Conservation (phyloP, 2,113 vertebrate genomes). For the Cepphus grylle region DNA sequence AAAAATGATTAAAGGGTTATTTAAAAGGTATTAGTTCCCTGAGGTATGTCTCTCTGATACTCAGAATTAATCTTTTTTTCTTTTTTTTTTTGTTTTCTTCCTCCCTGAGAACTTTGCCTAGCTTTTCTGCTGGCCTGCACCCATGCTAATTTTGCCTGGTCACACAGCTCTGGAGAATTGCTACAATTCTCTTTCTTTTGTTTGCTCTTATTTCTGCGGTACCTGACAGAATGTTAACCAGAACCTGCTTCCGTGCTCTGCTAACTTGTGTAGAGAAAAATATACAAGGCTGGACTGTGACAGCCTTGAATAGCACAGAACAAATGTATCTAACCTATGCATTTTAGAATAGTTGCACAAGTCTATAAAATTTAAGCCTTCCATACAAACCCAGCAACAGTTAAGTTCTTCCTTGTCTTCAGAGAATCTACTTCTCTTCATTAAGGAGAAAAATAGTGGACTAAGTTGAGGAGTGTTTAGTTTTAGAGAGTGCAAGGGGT, state of each 20-base stretch:
- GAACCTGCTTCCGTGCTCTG: neutral
- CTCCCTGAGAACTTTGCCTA: neutral
- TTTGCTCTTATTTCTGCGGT: neutral
- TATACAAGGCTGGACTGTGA: neutral
- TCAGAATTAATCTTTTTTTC: neutral
- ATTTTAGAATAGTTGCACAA: neutral
- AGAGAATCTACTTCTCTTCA: neutral
- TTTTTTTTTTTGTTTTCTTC: neutral
- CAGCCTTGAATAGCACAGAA: neutral
- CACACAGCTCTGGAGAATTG: neutral
- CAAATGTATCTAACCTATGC: neutral
- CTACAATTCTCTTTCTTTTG: neutral
- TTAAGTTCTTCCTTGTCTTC: neutral
- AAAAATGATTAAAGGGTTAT: neutral
- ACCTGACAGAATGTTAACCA: neutral
- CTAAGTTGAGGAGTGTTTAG: neutral
- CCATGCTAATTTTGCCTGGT: neutral
- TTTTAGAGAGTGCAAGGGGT: neutral
- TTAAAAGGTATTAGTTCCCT: neutral
- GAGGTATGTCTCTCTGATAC: neutral
- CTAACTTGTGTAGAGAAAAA: neutral
- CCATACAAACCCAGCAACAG: neutral
- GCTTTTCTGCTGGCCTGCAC: neutral
- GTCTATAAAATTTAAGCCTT: neutral
- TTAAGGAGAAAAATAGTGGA: neutral